Base-by-base conservation (phyloP, 2,797 vertebrate species). In the Tauraco hartlaubi region DNA sequence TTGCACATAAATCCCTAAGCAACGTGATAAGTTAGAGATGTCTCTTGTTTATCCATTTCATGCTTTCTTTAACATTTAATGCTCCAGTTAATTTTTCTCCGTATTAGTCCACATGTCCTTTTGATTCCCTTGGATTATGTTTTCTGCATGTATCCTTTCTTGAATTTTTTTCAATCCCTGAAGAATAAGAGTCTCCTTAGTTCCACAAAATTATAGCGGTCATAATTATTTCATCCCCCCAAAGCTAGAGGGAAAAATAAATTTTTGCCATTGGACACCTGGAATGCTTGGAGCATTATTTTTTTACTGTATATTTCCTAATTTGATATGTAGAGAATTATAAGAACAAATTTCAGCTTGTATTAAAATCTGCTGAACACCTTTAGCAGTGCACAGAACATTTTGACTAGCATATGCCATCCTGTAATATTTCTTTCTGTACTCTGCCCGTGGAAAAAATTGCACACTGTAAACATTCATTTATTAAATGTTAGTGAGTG, bases 51-150 rank as follows among this genome's bases (percentile, higher is more conserved):
- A 88, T 82, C 18, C 23, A 21, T 79, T 91, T 92, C 84, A 85
- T 91, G 79, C 73, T 85, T 94, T 95, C 83, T 69, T 96, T 94
- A 86, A 66, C 64, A 85, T 94, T 95, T 94, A 91, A 75, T 92
- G 55, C 88, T 96, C 91, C 78, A 85, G 64, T 90, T 96, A 67
- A 31, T 92, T 96, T 93, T 96, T 75, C 66, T 82, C 37, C 12
- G 1, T 68, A 75, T 77, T 88, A 85, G 77, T 89, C 68, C 72
- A 29, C 51, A 62, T 75, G 72, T 73, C 66, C 59, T 96, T 95
- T 75, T 56, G 23, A 90, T 97, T 91, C 18, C 41, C 19, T 64
- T 92, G 76, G 71, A 89, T 85, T 94, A 52, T 67, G 20, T 49
- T 88, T 94, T 85, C 43, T 94, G 25, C 33, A 90, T 94, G 88